Percentiles rank a stretch among this genome's conserved stretches.
These are phyloP conservation scores for Aphelenchoides fujianensis DNA, from an alignment of 1,140 invertebrate species.

Conservation along the genomic window DNA sequence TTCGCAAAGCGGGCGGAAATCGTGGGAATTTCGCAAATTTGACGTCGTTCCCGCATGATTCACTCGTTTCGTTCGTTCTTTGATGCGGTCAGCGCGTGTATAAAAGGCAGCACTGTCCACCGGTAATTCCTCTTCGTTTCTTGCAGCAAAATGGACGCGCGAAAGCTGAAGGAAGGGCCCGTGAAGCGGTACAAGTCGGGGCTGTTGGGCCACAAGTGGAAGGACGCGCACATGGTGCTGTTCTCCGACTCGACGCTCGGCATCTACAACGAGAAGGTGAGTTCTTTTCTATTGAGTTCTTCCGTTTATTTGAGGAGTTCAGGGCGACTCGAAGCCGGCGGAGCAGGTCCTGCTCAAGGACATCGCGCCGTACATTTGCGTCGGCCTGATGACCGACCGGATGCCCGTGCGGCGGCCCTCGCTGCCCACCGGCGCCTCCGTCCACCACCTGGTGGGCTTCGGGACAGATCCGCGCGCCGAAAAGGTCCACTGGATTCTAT, in stretches of 20 bases:
- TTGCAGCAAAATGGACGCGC: conserved; percentile 31
- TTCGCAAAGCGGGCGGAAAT: no score
- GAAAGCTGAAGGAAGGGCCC: conserved; percentile 46
- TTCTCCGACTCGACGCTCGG: conserved; percentile 42
- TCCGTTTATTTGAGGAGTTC: no score
- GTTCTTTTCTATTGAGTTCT: conserved; percentile 18
- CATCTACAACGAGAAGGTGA: conserved; percentile 41
- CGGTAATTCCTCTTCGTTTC: no score
- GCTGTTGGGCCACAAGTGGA: conserved; percentile 43
- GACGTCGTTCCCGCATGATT: no score
- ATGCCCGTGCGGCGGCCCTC: conserved; percentile 47
- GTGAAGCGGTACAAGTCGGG: conserved; percentile 45
- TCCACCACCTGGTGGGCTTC: conserved; percentile 57
- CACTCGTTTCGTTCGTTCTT: no score
- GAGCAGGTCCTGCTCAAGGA: conserved; percentile 50
- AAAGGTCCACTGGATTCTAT: conserved; percentile 56
- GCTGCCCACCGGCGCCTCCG: conserved; percentile 42
- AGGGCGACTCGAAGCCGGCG: conserved; percentile 45
- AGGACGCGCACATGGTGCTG: conserved; percentile 32
- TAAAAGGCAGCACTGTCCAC: no score
- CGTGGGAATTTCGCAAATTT: no score
- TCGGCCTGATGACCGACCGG: conserved; percentile 48
- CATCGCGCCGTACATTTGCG: conserved; percentile 56
- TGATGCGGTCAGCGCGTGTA: no score
- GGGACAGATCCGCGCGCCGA: conserved; percentile 55